Base-by-base conservation (phyloP, 2,888 invertebrate species). In the Caenorhabditis angaria region DNA sequence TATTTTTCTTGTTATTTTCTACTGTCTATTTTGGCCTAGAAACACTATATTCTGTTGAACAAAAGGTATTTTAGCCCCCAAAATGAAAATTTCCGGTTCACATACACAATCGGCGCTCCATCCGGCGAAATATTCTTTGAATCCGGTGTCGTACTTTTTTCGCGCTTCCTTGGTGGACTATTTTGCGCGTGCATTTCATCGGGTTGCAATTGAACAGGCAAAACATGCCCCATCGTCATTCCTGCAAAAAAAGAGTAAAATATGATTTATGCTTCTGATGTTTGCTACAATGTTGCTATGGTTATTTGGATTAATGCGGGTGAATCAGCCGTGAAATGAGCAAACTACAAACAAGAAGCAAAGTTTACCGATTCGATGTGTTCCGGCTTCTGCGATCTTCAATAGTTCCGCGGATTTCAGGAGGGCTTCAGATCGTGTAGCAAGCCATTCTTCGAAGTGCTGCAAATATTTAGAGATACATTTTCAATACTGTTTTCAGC, bases 181-280 rank as follows among this genome's bases (percentile, higher is more conserved):
- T 70, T 65, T 20, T 61, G 48, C 4, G 70, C 62, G 24, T 70
- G 70, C 53, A 61, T 53, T 5, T 65, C 55, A 29, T 70, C 70
- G 6, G 70, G 70, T 29, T 56, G 41, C 20, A 61, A 28, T 62
- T 65, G 47, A 14, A 28, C 4, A 6, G 66, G 66, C 10, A 64
- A 22, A 10, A 71, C 55, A 6, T 20, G 18, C 2, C 55, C 55
- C 55, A 56, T 56, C 18, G 18, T 18, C 28, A 54, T 27, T 54
- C 54, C 54, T 54, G 25, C n/a, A n/a, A n/a, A n/a, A n/a, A n/a
- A n/a, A n/a, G n/a, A n/a, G n/a, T n/a, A n/a, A n/a, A n/a, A n/a
- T n/a, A n/a, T n/a, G n/a, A n/a, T n/a, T n/a, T n/a, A n/a, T n/a
- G n/a, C n/a, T n/a, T n/a, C n/a, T n/a, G n/a, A n/a, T n/a, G n/a